Conservation (phyloP, 2,797 vertebrate genomes). For the Eospalax fontanierii region DNA sequence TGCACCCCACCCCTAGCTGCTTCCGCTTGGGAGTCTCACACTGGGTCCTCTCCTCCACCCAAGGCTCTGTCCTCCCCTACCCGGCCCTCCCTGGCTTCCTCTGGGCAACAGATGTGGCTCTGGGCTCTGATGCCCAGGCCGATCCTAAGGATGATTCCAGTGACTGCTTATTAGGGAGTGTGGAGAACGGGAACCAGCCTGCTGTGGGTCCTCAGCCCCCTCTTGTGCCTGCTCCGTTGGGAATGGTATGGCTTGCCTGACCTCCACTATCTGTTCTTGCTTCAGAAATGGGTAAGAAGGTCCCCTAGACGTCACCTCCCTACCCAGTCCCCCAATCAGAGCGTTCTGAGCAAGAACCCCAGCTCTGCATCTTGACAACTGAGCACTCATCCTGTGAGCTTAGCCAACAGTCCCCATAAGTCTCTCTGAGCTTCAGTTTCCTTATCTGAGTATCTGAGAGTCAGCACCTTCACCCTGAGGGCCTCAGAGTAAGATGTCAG, state of each 20-base stretch:
- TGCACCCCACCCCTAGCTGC: background rate
- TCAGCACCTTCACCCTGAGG: background rate
- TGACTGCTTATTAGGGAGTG: background rate
- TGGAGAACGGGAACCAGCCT: background rate
- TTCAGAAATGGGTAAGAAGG: background rate
- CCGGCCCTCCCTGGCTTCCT: background rate
- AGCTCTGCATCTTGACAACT: background rate
- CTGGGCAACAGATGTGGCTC: background rate
- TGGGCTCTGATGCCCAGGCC: background rate
- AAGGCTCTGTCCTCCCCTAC: background rate
- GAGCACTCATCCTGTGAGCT: background rate
- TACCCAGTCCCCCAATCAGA: background rate
- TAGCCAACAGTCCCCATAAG: background rate
- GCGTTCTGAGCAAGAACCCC: background rate
- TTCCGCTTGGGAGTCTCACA: background rate
- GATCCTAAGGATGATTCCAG: background rate
- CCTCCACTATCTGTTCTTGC: background rate
- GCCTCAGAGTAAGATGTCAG: background rate
- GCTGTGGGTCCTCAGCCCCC: background rate
- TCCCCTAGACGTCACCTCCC: background rate
- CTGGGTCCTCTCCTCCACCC: background rate
- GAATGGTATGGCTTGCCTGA: background rate
- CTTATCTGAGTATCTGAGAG: slow-evolving; percentile 60
- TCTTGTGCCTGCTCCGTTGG: background rate
- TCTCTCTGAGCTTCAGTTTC: background rate